These are phyloP conservation scores for Drosophila ficusphila DNA, from an alignment of 1,140 invertebrate species.

Conservation along the genomic window DNA sequence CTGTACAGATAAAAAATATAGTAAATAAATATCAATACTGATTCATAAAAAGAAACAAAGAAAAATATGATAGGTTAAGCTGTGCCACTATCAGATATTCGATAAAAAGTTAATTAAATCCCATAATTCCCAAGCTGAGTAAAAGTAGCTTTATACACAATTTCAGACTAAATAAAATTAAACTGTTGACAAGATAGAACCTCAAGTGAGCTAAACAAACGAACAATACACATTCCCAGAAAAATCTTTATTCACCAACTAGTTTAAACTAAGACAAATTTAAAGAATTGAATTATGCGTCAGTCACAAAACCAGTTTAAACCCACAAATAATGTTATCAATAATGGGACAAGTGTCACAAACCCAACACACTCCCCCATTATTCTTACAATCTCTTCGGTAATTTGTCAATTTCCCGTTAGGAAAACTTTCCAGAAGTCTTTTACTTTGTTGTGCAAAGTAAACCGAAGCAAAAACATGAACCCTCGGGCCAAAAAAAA, in stretches of 20 bases:
- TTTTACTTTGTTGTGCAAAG: slow-evolving; percentile 1
- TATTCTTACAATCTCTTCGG: not conserved
- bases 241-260: not conserved
- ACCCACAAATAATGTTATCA: slow-evolving; percentile 1
- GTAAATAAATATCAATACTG: not conserved
- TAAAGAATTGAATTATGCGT: slow-evolving; percentile 10
- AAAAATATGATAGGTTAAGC: not conserved
- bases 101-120: not conserved
- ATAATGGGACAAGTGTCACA: slow-evolving; percentile 12
- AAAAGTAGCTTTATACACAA: not conserved
- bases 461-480: slow-evolving; percentile 1
- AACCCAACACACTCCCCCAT: not conserved
- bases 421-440: slow-evolving; percentile 20
- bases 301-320: not conserved
- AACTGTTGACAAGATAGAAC: not conserved
- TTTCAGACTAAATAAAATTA: not conserved
- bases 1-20: too few species aligned
- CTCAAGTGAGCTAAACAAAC: not conserved
- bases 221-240: not conserved
- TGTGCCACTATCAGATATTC: not conserved
- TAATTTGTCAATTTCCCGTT: slow-evolving; percentile 16
- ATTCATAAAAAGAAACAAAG: slow-evolving; percentile 16
- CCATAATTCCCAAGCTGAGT: not conserved
- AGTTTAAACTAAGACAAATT: not conserved
- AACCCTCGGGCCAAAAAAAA: slow-evolving; percentile 7